A percentile compares a stretch with the other conserved stretches of the same genome.
phyloP scores from a whole-genome alignment of 2,797 vertebrate species.

The Synaphobranchus kaupii region DNA sequence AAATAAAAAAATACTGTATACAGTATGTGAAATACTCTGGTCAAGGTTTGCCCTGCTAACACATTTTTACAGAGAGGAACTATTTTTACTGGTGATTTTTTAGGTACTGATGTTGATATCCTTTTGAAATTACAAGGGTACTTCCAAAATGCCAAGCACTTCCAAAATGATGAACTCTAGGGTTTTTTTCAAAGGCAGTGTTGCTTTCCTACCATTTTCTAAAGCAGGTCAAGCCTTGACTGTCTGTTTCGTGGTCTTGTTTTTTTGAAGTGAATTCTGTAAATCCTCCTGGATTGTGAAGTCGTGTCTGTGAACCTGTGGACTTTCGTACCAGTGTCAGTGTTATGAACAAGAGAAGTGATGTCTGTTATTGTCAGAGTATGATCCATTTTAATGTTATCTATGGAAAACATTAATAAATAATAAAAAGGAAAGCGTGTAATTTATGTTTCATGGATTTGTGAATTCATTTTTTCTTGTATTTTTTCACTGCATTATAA shows the following conservation, averaged over 20 bases:
- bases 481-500: background rate
- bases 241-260: slow-evolving; percentile 67
- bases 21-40: slow-evolving; percentile 69
- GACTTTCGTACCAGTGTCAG: slow-evolving; percentile 78
- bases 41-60: slow-evolving; percentile 77
- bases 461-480: slow-evolving; percentile 4
- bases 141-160: slow-evolving; percentile 79
- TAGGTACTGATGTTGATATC: slow-evolving; percentile 72
- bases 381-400: slow-evolving; percentile 80
- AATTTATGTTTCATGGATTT: slow-evolving; percentile 20
- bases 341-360: slow-evolving; percentile 77
- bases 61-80: slow-evolving; percentile 81
- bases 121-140: slow-evolving; percentile 68
- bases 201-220: slow-evolving; percentile 76
- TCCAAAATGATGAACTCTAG: slow-evolving; percentile 73
- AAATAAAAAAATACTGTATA: slow-evolving; percentile 55
- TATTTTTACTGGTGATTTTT: slow-evolving; percentile 85
- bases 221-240: slow-evolving; percentile 77
- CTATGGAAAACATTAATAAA: slow-evolving; percentile 78
- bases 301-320: slow-evolving; percentile 78
- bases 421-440: slow-evolving; percentile 56
- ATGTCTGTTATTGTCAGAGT: slow-evolving; percentile 78
- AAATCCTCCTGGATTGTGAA: slow-evolving; percentile 69
- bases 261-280: slow-evolving; percentile 64
- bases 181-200: slow-evolving; percentile 71